Percentiles rank a stretch among this genome's conserved stretches.
phyloP scores from a whole-genome alignment of 2,113 vertebrate genomes.

The Hemiscyllium ocellatum region DNA sequence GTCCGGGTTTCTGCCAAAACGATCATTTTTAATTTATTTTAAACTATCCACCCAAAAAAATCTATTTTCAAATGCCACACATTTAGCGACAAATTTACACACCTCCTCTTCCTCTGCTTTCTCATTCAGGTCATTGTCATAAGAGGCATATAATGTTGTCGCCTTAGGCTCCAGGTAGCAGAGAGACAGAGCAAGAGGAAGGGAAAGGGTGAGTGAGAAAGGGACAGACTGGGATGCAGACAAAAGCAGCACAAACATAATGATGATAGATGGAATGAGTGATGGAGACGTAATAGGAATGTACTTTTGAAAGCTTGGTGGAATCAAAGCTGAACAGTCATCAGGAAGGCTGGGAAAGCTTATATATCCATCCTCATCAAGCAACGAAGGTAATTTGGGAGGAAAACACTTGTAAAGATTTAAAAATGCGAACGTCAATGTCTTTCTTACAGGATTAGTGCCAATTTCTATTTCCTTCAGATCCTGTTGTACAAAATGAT shows the following conservation, averaged over 20 bases:
- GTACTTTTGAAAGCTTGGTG: constrained; percentile 55
- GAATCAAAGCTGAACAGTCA: constrained; percentile 64
- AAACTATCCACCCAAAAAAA: background rate
- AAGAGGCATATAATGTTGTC: constrained; percentile 53
- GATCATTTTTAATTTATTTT: background rate
- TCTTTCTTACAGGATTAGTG: constrained; percentile 40
- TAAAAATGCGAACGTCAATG: constrained; percentile 51
- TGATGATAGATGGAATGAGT: constrained; percentile 75
- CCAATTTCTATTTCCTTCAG: constrained; percentile 41
- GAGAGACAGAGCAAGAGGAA: constrained; percentile 83
- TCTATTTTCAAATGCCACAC: constrained; percentile 32
- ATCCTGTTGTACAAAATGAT: constrained; percentile 41
- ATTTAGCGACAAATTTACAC: constrained; percentile 68
- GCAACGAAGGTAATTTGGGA: constrained; percentile 54
- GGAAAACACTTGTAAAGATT: constrained; percentile 53
- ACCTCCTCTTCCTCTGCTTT: constrained; percentile 71
- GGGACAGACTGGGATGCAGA: constrained; percentile 81
- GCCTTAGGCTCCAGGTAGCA: constrained; percentile 81
- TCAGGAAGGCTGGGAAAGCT: constrained; percentile 68
- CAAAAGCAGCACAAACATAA: constrained; percentile 78
- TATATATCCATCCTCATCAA: constrained; percentile 65
- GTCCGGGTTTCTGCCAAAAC: background rate
- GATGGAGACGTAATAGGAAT: constrained; percentile 63
- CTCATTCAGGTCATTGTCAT: constrained; percentile 56
- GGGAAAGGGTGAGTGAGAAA: constrained; percentile 74